Evolutionary conservation across 2,797 vertebrate species (phyloP), one percentile per base, ranked within the genome.

Genomic region (Sebastes iracundus): DNA sequence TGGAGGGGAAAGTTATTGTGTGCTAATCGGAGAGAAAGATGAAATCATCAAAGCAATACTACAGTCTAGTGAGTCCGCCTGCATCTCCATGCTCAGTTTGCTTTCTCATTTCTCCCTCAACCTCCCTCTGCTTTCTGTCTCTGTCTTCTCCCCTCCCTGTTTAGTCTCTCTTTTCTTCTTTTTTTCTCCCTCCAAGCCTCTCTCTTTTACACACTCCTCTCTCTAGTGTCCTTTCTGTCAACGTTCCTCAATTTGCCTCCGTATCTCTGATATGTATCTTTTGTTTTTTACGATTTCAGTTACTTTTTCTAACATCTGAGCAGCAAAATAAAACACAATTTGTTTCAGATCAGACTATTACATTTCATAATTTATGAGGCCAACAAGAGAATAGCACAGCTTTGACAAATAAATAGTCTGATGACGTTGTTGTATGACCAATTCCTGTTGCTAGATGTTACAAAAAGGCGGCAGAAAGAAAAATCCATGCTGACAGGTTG

Each of bases 1-100:
- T 86, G 49, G 72, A 82, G 83, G 78, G 68, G 76, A 80, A 86
- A 60, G 80, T 78, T 81, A 80, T 86, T 85, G 84, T 86, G 80
- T 80, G 81, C 75, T 92, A 87, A 88, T 92, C 84, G 88, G 76
- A 85, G 74, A 85, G 76, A 90, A 74, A 89, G 69, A 92, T 88
- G 84, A 84, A 88, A 88, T 89, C 73, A 87, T 89, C 90, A 83
- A 82, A 87, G 80, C 80, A 80, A 73, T 80, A 72, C 72, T 79
- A 77, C 84, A 89, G 82, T 83, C 80, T 79, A 62, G 49, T 72
- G 82, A 82, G 75, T 85, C 76, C 61, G 71, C 53, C 73, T 75
- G 66, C 76, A 72, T 84, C 76, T 70, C 69, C 35, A 49, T 80
- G 42, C 82, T 81, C 72, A 84, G 68, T 61, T 69, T 72, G 32